phyloP scores from a whole-genome alignment of 2,113 vertebrate genomes.

The Shinisaurus crocodilurus region DNA sequence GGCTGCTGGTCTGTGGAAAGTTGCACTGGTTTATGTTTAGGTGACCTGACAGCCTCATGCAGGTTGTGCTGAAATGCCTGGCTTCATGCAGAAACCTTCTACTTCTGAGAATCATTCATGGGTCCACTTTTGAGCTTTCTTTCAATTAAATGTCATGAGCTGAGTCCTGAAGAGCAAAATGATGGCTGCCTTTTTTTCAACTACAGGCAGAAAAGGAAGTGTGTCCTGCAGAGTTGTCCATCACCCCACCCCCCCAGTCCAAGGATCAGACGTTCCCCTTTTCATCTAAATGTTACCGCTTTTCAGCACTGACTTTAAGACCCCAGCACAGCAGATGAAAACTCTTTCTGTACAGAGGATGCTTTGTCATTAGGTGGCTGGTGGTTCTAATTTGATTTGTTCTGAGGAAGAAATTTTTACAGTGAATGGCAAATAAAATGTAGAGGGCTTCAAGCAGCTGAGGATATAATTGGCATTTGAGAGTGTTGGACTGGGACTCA shows the following conservation, averaged over 20 bases:
- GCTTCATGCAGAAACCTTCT: conserved; percentile 27
- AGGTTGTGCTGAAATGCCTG: conserved; percentile 16
- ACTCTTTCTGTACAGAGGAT: background rate
- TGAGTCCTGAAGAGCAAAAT: conserved; percentile 53
- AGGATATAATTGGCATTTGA: background rate
- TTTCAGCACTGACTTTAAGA: conserved; percentile 55
- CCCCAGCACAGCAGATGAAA: conserved; percentile 35
- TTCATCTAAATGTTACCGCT: conserved; percentile 62
- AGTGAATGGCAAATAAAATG: background rate
- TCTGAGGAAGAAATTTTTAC: background rate
- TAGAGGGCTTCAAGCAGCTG: background rate
- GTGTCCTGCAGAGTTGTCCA: background rate
- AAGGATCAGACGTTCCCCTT: conserved; percentile 17
- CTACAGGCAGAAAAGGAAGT: background rate
- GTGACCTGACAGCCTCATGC: accelerated
- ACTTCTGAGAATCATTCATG: conserved; percentile 33
- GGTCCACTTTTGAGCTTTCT: conserved; percentile 7
- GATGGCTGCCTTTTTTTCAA: conserved; percentile 53
- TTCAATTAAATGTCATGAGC: conserved; percentile 68
- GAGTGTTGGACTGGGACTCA: too few relatives aligned
- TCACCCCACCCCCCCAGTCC: background rate
- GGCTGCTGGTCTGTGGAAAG: conserved; percentile 27
- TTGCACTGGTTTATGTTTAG: background rate
- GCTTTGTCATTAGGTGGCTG: conserved; percentile 27
- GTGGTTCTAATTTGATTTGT: background rate